Evolutionary conservation across 2,797 vertebrate genomes (phyloP), one percentile per base, ranked within the genome.

Genomic region (Chloroceryle inda): DNA sequence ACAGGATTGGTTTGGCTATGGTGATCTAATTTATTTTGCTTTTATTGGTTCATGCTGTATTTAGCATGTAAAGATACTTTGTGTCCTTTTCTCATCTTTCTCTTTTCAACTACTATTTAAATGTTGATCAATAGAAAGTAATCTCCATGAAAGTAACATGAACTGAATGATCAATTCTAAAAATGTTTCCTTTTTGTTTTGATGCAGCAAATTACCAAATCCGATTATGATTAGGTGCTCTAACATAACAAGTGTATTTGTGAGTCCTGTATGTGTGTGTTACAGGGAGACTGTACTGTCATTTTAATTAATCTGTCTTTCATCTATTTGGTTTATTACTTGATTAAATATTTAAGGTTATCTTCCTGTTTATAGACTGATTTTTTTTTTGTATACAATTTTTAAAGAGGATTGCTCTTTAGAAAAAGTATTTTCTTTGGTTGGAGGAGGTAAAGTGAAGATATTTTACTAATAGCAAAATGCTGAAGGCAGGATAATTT

Each of bases 51-150:
- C 88, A n/a, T 94, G 88, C 88, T 84, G 90, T 92, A 93, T 97
- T 95, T 96, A 92, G 94, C 93, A 92, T 97, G 93, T 90, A 92
- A 86, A 73, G 92, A 88, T 96, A 94, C 55, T 94, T 96, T 85
- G 93, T 93, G 92, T 94, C 67, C 93, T 93, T 96, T 95, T 93
- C 74, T 95, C 62, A 23, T 95, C 93, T 81, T 96, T 96, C 76
- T 84, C 90, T 96, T 96, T 86, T 95, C 93, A 94, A 84, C 92
- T 88, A 66, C 93, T 93, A 11, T 92, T 95, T 93, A 90, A 96
- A 95, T 92, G 92, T 92, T 96, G 96, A 97, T 97, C 96, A 96
- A 97, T 97, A 97, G 69, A 88, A 97, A 95, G 92, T 81, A 97
- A 96, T 97, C 95, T 97, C 83, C 85, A 94, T 96, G 92, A 96